Percentiles rank a stretch among this genome's conserved stretches.
Conservation (phyloP, 2,113 vertebrate species). For the Pollachius pollachius region DNA sequence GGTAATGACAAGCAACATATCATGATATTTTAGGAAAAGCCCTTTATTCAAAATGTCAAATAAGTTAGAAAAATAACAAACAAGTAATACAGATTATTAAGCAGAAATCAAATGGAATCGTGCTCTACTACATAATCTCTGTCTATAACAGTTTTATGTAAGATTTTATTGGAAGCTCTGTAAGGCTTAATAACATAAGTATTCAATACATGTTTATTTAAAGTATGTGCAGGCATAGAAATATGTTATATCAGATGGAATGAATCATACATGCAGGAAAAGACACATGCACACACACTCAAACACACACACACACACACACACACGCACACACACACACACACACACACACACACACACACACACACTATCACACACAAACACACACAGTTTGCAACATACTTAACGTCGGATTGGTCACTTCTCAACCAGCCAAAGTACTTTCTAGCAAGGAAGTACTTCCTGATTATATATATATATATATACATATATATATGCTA, state of each 20-base stretch:
- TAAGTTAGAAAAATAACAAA: constrained; percentile 49
- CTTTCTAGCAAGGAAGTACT: constrained; percentile 64
- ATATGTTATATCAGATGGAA: constrained; percentile 32
- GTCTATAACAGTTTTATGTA: constrained; percentile 2
- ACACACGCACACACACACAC: constrained; percentile 19
- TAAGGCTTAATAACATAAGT: constrained; percentile 24
- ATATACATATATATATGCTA: constrained; percentile 20
- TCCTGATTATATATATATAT: constrained; percentile 26
- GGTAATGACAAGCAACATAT: not conserved
- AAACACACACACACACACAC: constrained; percentile 20
- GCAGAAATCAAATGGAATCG: constrained; percentile 15
- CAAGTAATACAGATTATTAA: too few species aligned
- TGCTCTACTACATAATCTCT: constrained; percentile 15
- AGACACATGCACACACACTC: constrained; percentile 40
- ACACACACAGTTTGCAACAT: constrained; percentile 24
- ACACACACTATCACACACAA: constrained; percentile 11
- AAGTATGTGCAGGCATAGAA: constrained; percentile 34
- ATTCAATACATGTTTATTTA: constrained; percentile 27
- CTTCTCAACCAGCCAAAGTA: constrained; percentile 77
- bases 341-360: constrained; percentile 1
- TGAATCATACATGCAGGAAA: constrained; percentile 6
- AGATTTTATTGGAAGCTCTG: constrained; percentile 12
- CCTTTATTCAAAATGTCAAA: constrained; percentile 33
- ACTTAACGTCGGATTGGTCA: constrained; percentile 65
- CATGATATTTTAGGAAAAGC: too few species aligned